Percentiles rank a stretch among this genome's conserved stretches.
Conservation (phyloP, 53 echinoderm and acorn worm species). For the Astropecten irregularis region DNA sequence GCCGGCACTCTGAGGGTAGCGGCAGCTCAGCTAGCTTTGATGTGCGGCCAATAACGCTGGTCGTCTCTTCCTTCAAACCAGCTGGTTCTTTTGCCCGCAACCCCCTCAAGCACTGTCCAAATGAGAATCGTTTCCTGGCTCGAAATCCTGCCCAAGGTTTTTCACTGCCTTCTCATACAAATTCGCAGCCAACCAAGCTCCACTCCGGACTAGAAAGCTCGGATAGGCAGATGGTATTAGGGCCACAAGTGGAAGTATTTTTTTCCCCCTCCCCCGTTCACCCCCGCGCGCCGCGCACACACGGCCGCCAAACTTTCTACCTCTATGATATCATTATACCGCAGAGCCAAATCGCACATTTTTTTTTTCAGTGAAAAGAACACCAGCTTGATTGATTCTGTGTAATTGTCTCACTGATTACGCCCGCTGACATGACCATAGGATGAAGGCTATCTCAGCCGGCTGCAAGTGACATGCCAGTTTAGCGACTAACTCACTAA, state of each 20-base stretch:
- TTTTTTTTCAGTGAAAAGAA: constrained; percentile 39
- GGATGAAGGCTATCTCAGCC: constrained; percentile 25
- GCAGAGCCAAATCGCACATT: background rate
- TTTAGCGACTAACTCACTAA: constrained; percentile 47
- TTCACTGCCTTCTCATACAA: constrained; percentile 51
- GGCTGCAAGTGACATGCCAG: constrained; percentile 24
- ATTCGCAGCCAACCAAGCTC: constrained; percentile 22
- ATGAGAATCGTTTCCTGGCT: constrained; percentile 64
- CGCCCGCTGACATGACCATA: constrained; percentile 45
- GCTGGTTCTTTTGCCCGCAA: constrained; percentile 41
- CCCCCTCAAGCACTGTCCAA: constrained; percentile 49
- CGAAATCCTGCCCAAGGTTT: constrained; percentile 57
- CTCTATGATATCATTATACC: constrained; percentile 34
- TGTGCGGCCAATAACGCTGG: constrained; percentile 58
- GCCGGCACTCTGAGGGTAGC: constrained; percentile 23
- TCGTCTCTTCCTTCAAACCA: constrained; percentile 48
- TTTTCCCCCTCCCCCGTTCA: background rate
- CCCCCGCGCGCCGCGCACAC: no score
- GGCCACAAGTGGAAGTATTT: constrained; percentile 49
- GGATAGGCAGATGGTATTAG: constrained; percentile 34
- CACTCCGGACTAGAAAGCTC: background rate
- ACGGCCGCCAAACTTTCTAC: no score
- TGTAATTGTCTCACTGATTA: constrained; percentile 59
- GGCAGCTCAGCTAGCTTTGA: constrained; percentile 53
- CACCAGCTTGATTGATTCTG: constrained; percentile 49